These are phyloP conservation scores for Mesochorus sp. DNA, from an alignment of 2,888 invertebrate genomes.

Conservation along the genomic window DNA sequence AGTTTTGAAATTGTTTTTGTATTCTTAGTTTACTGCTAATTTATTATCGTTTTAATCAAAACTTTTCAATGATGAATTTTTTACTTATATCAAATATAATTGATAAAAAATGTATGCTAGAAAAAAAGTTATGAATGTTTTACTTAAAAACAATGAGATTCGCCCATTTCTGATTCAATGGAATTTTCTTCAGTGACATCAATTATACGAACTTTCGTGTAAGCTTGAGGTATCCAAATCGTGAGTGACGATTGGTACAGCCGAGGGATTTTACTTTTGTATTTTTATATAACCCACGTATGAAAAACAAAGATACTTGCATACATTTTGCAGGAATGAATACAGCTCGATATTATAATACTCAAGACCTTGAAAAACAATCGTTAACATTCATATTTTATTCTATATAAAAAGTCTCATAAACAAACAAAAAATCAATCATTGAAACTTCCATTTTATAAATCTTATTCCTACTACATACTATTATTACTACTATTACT, in stretches of 20 bases:
- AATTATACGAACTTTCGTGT: no score
- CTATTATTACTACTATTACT: slow-evolving; percentile 1
- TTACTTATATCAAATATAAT: no score
- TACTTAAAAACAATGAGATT: no score
- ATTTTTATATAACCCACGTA: not conserved
- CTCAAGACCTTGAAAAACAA: slow-evolving; percentile 22
- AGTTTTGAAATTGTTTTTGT: not conserved
- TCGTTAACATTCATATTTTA: slow-evolving; percentile 42
- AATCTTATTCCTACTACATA: no score
- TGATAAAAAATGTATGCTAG: no score
- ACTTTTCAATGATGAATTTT: no score
- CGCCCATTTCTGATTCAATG: no score
- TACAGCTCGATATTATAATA: slow-evolving; percentile 8
- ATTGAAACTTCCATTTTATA: slow-evolving; percentile 43
- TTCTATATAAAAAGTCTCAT: slow-evolving; percentile 19
- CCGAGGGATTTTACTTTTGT: not conserved
- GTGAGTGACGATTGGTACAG: no score
- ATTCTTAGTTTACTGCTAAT: not conserved
- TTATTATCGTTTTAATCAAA: no score
- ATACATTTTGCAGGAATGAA: slow-evolving; percentile 32
- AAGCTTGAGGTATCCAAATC: no score
- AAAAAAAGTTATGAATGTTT: no score
- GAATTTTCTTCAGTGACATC: no score
- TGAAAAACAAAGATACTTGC: not conserved
- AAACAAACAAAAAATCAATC: slow-evolving; percentile 16